Conservation (phyloP, 30 jellyfish, hydroid and myxozoan species). For the Clytia hemisphaerica region DNA sequence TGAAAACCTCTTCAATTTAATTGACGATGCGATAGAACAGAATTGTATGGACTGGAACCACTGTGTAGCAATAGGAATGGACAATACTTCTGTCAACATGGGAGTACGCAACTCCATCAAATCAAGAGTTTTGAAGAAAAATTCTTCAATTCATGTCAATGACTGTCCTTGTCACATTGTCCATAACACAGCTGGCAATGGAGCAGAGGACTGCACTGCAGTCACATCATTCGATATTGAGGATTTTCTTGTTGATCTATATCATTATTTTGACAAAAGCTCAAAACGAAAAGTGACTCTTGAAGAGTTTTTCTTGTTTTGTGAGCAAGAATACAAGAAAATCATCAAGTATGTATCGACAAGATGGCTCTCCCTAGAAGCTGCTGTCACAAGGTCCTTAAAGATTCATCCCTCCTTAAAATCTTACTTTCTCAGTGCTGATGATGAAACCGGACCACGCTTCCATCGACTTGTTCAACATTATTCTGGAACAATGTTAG, state of each 20-base stretch:
- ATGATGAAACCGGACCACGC: conserved; percentile 1
- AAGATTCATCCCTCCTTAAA: conserved; percentile 8
- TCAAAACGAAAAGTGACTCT: conserved; percentile 23
- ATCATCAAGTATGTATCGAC: conserved; percentile 25
- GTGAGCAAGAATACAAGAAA: not conserved
- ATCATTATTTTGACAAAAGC: conserved; percentile 8
- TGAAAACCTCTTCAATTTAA: not conserved
- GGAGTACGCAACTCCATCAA: conserved; percentile 1
- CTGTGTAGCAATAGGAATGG: conserved; percentile 11
- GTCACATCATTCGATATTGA: conserved; percentile 3
- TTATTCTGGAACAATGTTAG: not conserved
- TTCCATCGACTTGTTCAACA: not conserved
- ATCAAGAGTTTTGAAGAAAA: conserved; percentile 5
- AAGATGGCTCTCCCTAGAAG: conserved; percentile 28
- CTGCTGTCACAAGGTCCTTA: conserved; percentile 10
- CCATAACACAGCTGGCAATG: conserved; percentile 12
- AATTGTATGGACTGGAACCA: not conserved
- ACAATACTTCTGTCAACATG: conserved; percentile 7
- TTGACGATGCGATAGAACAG: not conserved
- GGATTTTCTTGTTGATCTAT: conserved; percentile 10
- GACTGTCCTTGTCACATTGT: conserved; percentile 25
- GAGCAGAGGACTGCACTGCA: not conserved
- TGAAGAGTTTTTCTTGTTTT: not conserved
- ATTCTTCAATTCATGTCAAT: not conserved
- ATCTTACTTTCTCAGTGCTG: conserved; percentile 14